Base-by-base conservation (phyloP, 2,888 invertebrate species). In the Sphecodes monilicornis region DNA sequence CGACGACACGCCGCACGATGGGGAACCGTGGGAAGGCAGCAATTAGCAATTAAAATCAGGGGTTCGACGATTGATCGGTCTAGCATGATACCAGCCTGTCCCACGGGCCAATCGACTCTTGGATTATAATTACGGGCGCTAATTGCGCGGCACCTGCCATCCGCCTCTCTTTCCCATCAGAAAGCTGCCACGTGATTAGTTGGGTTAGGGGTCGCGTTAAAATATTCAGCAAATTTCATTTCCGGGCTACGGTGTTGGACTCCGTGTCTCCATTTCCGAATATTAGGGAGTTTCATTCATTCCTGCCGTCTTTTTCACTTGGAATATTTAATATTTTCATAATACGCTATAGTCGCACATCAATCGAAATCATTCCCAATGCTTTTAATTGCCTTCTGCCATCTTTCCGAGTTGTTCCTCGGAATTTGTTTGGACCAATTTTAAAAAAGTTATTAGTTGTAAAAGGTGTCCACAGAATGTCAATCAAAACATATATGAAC, bases 1-100 rank as follows among this genome's bases (percentile, higher is more conserved):
- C 80, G 86, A 82, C 82, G 88, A 82, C 82, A 85, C 86, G 80
- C 81, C 73, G 76, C 83, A 68, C 76, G 85, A 76, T 32, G 78
- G 77, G 83, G 73, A 46, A 72, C 73, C 78, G 39, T 78, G 71
- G 83, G 36, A 78, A 71, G 84, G 64, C 54, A 64, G 85, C 90
- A 90, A 90, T 90, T 90, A 90, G 90, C 90, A 90, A 90, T 90
- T 89, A 91, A 90, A 90, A 90, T 88, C 84, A 84, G 78, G 79
- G 69, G 41, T 75, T 81, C 82, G 78, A 66, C 89, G 89, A 89
- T 88, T 87, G 90, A 90, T 90, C 88, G 87, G 80, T 82, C 83
- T 82, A 72, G 84, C 82, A 81, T 86, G 87, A 88, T 87, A 90
- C 78, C 78, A 68, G 73, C 76, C 79, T 81, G 70, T 78, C 80